These are phyloP conservation scores for Chelon auratus DNA, from an alignment of 2,797 vertebrate species.

Conservation along the genomic window DNA sequence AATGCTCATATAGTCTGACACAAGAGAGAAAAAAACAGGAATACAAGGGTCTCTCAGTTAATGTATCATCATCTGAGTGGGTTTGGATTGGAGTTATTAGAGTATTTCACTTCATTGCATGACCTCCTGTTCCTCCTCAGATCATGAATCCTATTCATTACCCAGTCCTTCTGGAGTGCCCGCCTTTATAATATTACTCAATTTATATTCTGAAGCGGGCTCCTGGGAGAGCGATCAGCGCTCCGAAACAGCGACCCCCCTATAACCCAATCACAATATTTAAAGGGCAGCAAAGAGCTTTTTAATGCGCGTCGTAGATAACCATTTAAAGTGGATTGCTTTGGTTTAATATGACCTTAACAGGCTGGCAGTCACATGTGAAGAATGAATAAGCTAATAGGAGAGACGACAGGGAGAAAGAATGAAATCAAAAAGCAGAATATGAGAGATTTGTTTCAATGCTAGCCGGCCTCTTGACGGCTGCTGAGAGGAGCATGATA, in stretches of 20 bases:
- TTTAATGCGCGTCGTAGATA: conserved; percentile 89
- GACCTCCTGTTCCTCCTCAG: conserved; percentile 94
- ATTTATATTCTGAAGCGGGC: conserved; percentile 96
- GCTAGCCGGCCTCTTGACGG: conserved; percentile 80
- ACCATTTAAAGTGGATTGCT: conserved; percentile 90
- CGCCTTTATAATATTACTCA: conserved; percentile 95
- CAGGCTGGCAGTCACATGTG: conserved; percentile 88
- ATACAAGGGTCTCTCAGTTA: conserved; percentile 92
- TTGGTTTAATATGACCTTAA: conserved; percentile 89
- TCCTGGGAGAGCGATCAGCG: conserved; percentile 90
- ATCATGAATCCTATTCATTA: conserved; percentile 97
- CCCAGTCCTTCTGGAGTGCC: conserved; percentile 90
- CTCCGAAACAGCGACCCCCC: conserved; percentile 85
- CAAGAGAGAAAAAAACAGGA: conserved; percentile 75
- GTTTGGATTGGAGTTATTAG: conserved; percentile 96
- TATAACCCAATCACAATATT: conserved; percentile 93
- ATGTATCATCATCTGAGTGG: conserved; percentile 95
- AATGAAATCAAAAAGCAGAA: conserved; percentile 85
- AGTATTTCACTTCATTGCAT: conserved; percentile 95
- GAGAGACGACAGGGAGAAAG: conserved; percentile 81
- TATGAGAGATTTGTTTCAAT: conserved; percentile 88
- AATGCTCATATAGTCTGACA: conserved; percentile 57
- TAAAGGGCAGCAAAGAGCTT: conserved; percentile 91
- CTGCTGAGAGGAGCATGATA: conserved; percentile 80
- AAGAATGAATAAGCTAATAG: conserved; percentile 89